Base-by-base conservation (phyloP, 2,797 vertebrate genomes). In the Sebastes matsubarae region DNA sequence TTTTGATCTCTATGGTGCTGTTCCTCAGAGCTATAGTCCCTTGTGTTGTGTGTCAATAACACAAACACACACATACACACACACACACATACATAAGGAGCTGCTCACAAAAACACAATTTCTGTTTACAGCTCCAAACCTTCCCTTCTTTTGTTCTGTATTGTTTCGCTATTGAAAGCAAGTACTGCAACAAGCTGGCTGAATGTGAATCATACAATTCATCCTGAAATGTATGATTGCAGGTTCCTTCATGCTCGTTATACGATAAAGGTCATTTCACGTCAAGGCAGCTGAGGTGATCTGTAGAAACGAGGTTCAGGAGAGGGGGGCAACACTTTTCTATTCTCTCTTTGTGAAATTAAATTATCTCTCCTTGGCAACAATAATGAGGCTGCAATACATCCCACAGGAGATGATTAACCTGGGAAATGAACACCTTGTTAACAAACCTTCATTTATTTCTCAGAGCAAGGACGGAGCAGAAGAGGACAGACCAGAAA, bases 1-100 rank as follows among this genome's bases (percentile, higher is more conserved):
- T 89, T 93, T 92, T 93, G 89, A 94, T 93, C 92, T 90, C 69
- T 80, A 54, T 52, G 64, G 71, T 34, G 81, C 50, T 79, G 68
- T 78, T 90, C 74, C 84, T 90, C 71, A 16, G 76, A 84, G 64
- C 66, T 65, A 64, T 63, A 87, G 72, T 29, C 77, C 68, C 55
- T 59, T 66, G 74, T 76, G 59, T 82, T 85, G 77, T 84, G 12
- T 81, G 80, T 77, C 42, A 76, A 74, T 72, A 88, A 73, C 46
- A 64, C 30, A 68, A 16, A 46, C 42, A 64, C 38, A 72, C n/a
- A 38, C n/a, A 69, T 4, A 60, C 7, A 63, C 32, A 29, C 29
- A 63, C 30, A 71, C 20, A 34, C 24, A 38, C 25, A 65, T n/a
- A 60, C 7, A 63, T 34, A 81, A 29, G 65, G n/a, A 34, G 12